A percentile compares a stretch with the other conserved stretches of the same genome.
These are phyloP conservation scores for Tethea ocularis DNA, from an alignment of 2,888 invertebrate species.

Conservation along the genomic window DNA sequence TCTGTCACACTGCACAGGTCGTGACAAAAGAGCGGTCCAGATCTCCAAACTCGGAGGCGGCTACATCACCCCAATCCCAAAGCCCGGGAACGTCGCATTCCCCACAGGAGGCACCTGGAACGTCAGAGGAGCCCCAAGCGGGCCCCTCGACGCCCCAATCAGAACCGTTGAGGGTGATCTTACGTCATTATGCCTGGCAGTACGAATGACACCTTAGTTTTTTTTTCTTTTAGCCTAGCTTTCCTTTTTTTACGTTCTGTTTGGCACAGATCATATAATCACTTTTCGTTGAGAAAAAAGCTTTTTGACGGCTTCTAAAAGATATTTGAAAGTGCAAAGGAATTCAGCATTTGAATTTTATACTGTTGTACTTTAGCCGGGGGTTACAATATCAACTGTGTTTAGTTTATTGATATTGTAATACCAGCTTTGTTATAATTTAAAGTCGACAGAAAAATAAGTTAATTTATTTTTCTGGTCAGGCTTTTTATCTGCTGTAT, in stretches of 20 bases:
- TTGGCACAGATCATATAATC: conserved; percentile 59
- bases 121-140: conserved; percentile 61
- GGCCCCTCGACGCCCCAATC: conserved; percentile 60
- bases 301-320: conserved; percentile 54
- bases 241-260: conserved; percentile 57
- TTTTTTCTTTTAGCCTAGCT: conserved; percentile 75
- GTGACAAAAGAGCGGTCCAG: conserved; percentile 56
- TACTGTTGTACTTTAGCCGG: conserved; percentile 38
- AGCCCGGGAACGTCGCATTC: conserved; percentile 47
- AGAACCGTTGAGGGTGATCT: conserved; percentile 78
- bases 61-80: conserved; percentile 49
- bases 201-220: conserved; percentile 81
- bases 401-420: conserved; percentile 27
- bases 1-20: conserved; percentile 55
- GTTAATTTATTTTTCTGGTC: conserved; percentile 18
- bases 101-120: conserved; percentile 46
- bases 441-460: conserved; percentile 20
- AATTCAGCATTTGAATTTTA: conserved; percentile 78
- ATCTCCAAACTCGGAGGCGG: conserved; percentile 59
- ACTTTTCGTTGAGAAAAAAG: conserved; percentile 44
- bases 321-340: conserved; percentile 56
- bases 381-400: conserved; percentile 31
- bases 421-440: conserved; percentile 20
- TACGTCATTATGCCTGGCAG: conserved; percentile 81
- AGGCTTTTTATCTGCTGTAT: conserved; percentile 14